Base-by-base conservation (phyloP, 92 coral and sea anemone genomes). In the Diadumene lineata region DNA sequence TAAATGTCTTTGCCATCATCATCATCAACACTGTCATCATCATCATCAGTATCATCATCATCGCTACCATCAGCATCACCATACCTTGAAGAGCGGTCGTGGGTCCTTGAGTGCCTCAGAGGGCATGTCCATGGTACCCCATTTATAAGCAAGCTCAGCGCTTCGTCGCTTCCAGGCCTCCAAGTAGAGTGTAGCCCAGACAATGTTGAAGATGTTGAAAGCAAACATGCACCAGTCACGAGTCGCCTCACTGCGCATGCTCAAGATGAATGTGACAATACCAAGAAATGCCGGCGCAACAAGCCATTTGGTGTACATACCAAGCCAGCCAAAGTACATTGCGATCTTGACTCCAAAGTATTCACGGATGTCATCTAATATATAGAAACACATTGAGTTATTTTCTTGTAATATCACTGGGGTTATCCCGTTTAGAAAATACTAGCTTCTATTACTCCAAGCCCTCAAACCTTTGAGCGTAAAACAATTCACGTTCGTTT, bases 61-160 rank as follows among this genome's bases (percentile, higher is more conserved):
- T 27, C 13, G 43, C 7, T 16, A 53, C 60, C 50, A 31, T 21
- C 9, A 22, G 31, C 27, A 0, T 29, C 28, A 31, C 0, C 84
- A 24, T 38, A 96, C 99, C 91, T 92, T 79, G 66, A 79, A 96
- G 1, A 96, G 64, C 1, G 97, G 97, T 19, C 99, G 79, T 53
- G 99, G 96, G 19, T 96, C 99, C 79, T 96, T 96, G 56, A 96
- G 80, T 21, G 90, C 89, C 65, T 96, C 99, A 46, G 92, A 89
- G 24, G 99, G 99, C 99, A 96, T 96, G 74, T 96, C 99, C 89
- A 96, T 69, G 0, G 99, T 96, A 1, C 99, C 99, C 99, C 99
- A 96, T 60, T 89, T 86, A 88, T 96, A 96, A 38, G 99, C 99
- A 28, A 96, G 90, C 77, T 96, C 99, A 0, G 99, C 99, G 66